Percentiles rank a stretch among this genome's conserved stretches.
Evolutionary conservation across 2,888 invertebrate genomes (phyloP).

Genomic region (Physocephala rufipes): DNA sequence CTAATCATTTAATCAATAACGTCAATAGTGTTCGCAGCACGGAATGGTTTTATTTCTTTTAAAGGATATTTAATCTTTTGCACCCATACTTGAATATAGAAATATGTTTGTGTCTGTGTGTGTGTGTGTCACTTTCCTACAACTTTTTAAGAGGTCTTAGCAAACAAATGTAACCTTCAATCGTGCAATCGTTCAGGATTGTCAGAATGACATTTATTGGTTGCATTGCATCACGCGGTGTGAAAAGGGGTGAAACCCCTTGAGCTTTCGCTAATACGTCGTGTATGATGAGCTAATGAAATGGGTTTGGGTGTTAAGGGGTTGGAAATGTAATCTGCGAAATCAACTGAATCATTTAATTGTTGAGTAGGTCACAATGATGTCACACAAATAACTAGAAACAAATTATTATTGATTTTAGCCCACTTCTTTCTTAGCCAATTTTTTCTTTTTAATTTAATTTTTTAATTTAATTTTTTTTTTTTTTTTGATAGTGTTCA

Average conservation of each 20-base stretch:
- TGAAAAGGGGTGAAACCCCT: neutral
- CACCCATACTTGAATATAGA: no score
- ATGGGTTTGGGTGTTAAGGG: conserved; percentile 1
- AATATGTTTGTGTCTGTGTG: no score
- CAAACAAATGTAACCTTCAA: conserved; percentile 2
- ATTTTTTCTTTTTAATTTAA: neutral
- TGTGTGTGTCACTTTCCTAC: neutral
- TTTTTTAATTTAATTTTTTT: no score
- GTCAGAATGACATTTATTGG: neutral
- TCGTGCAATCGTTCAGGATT: neutral
- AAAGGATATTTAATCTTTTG: neutral
- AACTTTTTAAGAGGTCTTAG: neutral
- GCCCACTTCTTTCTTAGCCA: neutral
- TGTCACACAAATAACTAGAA: no score
- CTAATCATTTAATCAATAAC: conserved; percentile 24
- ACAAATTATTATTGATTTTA: neutral
- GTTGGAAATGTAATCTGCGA: no score
- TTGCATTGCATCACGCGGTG: neutral
- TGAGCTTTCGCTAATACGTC: neutral
- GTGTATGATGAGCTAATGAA: neutral
- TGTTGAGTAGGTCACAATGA: no score
- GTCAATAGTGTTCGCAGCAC: neutral
- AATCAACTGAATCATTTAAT: no score
- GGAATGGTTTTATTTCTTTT: neutral
- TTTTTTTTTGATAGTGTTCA: no score